Evolutionary conservation across 2,113 vertebrate species (phyloP), one percentile per base, ranked within the genome.

Genomic region (Triplophysa tibetana): DNA sequence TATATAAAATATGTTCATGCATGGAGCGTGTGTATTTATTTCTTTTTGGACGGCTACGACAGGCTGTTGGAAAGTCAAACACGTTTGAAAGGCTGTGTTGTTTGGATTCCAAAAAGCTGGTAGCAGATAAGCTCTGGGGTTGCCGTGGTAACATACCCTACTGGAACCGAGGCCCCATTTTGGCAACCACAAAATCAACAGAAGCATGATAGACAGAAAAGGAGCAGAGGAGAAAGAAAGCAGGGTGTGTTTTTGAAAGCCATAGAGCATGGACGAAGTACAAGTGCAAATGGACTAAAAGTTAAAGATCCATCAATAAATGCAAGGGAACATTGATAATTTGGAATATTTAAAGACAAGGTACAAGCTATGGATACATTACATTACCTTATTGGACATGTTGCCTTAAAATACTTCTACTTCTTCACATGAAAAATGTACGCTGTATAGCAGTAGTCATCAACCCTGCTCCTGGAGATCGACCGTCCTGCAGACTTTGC

Each of bases 131-230:
- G 95, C 88, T 86, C 91, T 83, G 75, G 74, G 85, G 93, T 94
- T 91, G 86, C 94, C 69, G 86, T 91, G 91, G 94, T 93, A 94
- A 95, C 90, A 80, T 63, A 92, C 93, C 88, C 88, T 80, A 79
- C 70, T 88, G 91, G 93, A 94, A 93, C 93, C 91, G 86, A 92
- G 89, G 92, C 93, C 91, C 91, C 92, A 91, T 95, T 96, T 94
- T 89, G 90, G 88, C 94, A 95, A 94, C 92, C 93, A 93, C 94
- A 95, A 94, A 93, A 93, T 95, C 94, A 95, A 96, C 95, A 96
- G 92, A 93, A 92, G 91, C 91, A 90, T 93, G 80, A 75, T 65
- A 81, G 75, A 79, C 77, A 79, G 75, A 75, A 84, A 70, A 61
- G n/a, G 64, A 79, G 91, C 54, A 7, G 48, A 52, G 62, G 50